These are phyloP conservation scores for Heliconius hortense DNA, from an alignment of 2,888 invertebrate genomes.

Conservation along the genomic window DNA sequence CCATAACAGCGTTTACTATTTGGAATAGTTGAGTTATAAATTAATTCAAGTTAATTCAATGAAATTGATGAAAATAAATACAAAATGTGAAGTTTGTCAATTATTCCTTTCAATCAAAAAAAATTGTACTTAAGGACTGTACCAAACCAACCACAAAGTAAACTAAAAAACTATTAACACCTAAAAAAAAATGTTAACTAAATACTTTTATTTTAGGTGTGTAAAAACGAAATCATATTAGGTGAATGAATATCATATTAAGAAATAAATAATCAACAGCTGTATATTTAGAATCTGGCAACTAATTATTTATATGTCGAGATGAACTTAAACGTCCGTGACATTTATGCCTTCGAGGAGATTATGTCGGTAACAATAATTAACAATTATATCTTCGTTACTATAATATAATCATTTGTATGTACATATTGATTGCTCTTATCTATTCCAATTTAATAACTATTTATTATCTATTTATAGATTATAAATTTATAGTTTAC, in stretches of 20 bases:
- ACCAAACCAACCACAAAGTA: neutral
- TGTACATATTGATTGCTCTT: conserved; percentile 1
- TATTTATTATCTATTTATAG: neutral
- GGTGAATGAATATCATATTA: too few species aligned
- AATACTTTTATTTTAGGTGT: neutral
- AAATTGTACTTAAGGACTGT: neutral
- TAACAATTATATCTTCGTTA: conserved; percentile 12
- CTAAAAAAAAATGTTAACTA: too few species aligned
- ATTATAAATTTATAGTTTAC: neutral
- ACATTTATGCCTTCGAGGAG: conserved; percentile 3
- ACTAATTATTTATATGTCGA: neutral
- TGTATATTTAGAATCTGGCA: neutral
- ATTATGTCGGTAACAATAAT: conserved; percentile 20
- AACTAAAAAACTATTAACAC: too few species aligned
- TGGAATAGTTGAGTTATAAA: neutral
- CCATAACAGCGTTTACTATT: neutral
- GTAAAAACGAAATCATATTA: neutral
- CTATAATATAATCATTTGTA: conserved; percentile 7
- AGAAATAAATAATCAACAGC: neutral
- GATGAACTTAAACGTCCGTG: conserved; percentile 9
- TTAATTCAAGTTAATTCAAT: neutral
- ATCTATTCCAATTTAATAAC: too few species aligned
- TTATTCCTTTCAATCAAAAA: neutral
- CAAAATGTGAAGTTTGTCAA: neutral
- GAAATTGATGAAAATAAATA: neutral